Conservation (phyloP, 2,113 vertebrate species). For the Redunca redunca region DNA sequence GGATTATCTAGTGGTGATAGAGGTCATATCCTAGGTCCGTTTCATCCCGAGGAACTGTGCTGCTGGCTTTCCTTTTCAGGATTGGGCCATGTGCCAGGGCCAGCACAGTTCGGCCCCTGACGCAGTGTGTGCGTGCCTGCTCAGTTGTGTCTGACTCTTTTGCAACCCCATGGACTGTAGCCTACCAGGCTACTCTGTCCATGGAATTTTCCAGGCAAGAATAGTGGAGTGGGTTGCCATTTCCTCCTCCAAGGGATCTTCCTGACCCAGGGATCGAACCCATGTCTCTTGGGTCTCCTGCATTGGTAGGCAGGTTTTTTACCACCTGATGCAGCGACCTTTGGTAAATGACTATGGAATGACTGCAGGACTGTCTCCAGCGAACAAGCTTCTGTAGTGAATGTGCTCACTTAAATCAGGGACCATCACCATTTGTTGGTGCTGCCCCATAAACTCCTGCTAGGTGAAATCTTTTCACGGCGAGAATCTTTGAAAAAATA, state of each 20-base stretch:
- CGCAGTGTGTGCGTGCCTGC: accelerated
- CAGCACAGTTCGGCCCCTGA: background rate
- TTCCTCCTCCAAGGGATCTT: background rate
- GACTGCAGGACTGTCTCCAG: background rate
- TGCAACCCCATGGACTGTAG: background rate
- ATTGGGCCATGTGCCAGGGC: background rate
- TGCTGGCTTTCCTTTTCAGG: background rate
- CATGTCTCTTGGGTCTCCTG: background rate
- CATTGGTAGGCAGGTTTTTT: background rate
- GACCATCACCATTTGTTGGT: too few relatives aligned
- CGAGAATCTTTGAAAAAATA: background rate
- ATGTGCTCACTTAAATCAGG: background rate
- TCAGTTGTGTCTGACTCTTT: background rate
- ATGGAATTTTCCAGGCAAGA: background rate
- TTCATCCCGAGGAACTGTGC: background rate
- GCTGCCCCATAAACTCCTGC: background rate
- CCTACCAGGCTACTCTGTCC: background rate
- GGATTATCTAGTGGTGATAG: background rate
- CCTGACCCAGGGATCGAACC: background rate
- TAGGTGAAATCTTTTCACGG: background rate
- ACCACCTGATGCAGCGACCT: background rate
- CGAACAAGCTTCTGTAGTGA: background rate
- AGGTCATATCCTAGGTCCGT: background rate
- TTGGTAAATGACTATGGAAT: background rate
- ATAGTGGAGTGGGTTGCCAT: background rate